These are phyloP conservation scores for Calliscelio sp. DNA, from an alignment of 2,888 invertebrate genomes.

Conservation along the genomic window DNA sequence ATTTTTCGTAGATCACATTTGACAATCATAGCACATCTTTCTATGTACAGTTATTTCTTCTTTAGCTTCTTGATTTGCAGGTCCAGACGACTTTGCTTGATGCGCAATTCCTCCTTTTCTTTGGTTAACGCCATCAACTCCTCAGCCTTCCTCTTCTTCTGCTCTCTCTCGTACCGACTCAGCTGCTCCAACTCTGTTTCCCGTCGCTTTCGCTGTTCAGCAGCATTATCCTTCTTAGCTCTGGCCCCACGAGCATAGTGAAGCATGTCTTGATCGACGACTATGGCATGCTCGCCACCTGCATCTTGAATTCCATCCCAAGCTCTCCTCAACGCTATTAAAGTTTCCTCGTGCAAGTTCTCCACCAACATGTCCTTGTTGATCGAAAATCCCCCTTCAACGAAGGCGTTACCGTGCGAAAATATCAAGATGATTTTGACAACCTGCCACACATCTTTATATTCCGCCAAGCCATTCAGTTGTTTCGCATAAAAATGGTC, in stretches of 20 bases:
- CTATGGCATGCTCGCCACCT: slow-evolving; percentile 19
- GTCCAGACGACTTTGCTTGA: slow-evolving; percentile 12
- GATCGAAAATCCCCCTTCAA: slow-evolving; percentile 35
- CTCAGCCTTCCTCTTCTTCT: slow-evolving; percentile 29
- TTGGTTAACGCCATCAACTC: slow-evolving; percentile 15
- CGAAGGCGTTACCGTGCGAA: slow-evolving; percentile 41
- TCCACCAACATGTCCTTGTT: slow-evolving; percentile 48
- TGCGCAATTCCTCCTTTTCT: slow-evolving; percentile 25
- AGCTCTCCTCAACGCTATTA: slow-evolving; percentile 39
- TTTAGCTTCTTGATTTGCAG: slow-evolving; percentile 25
- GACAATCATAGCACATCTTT: not conserved
- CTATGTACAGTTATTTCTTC: not conserved
- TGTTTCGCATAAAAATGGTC: slow-evolving; percentile 24
- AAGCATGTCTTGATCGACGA: slow-evolving; percentile 29
- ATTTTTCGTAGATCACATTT: not conserved
- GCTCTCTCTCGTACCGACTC: slow-evolving; percentile 19
- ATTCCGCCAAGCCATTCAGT: slow-evolving; percentile 16
- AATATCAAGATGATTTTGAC: slow-evolving; percentile 37
- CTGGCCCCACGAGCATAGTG: slow-evolving; percentile 35
- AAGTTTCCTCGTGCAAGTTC: slow-evolving; percentile 33
- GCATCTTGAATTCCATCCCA: slow-evolving; percentile 41
- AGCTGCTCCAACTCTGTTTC: slow-evolving; percentile 9
- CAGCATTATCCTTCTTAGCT: not conserved
- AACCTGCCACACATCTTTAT: slow-evolving; percentile 30
- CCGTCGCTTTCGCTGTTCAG: slow-evolving; percentile 7